phyloP scores from a whole-genome alignment of 2,113 vertebrate species.

The Dipodomys stephensi region DNA sequence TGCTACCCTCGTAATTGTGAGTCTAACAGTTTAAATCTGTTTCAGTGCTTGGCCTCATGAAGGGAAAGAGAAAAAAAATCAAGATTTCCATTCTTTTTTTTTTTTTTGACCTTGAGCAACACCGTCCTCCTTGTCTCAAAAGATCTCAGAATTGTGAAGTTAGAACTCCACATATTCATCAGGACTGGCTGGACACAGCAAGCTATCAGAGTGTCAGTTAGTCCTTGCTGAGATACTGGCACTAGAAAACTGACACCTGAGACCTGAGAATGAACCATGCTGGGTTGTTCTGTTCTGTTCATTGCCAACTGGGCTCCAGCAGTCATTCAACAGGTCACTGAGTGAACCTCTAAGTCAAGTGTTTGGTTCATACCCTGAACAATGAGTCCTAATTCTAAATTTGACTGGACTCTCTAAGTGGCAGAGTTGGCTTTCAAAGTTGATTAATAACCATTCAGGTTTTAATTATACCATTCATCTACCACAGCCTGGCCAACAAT shows the following conservation, averaged over 20 bases:
- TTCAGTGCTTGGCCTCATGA: background rate
- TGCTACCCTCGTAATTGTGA: background rate
- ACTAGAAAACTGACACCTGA: background rate
- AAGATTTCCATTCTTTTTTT: background rate
- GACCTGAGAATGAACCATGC: rapidly evolving
- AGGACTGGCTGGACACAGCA: too few relatives aligned
- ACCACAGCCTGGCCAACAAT: rapidly evolving
- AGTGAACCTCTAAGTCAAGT: slow-evolving; percentile 11
- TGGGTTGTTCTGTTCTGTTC: background rate
- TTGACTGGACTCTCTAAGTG: background rate
- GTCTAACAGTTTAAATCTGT: slow-evolving; percentile 36
- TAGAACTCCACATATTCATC: background rate
- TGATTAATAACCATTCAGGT: background rate
- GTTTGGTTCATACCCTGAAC: background rate
- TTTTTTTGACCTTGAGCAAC: slow-evolving; percentile 27
- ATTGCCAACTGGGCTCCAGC: background rate
- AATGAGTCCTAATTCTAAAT: slow-evolving; percentile 28
- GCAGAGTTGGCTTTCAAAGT: background rate
- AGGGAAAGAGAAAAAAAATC: background rate
- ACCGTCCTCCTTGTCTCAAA: background rate
- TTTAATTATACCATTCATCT: background rate
- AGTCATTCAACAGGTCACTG: background rate
- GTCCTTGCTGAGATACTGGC: background rate
- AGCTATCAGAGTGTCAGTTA: background rate
- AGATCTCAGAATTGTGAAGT: background rate